Conservation (phyloP, 2,797 vertebrate genomes). For the Pseudocheirus occidentalis region DNA sequence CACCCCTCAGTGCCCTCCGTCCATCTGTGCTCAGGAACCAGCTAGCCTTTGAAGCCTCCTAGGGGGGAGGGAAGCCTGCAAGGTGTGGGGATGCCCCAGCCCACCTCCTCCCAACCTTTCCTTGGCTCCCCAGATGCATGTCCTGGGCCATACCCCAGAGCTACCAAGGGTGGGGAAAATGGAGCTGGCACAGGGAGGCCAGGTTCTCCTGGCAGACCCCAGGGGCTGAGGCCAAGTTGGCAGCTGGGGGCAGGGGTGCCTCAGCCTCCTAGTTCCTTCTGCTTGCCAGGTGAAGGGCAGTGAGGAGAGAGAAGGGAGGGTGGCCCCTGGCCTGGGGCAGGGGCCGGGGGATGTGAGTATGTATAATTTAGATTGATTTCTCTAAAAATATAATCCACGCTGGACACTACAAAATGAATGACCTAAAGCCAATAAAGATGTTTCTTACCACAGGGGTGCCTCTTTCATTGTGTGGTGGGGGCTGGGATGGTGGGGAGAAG, state of each 20-base stretch:
- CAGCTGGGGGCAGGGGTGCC: not conserved
- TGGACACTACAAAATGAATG: conserved; percentile 52
- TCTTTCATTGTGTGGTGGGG: not conserved
- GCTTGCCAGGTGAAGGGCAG: not conserved
- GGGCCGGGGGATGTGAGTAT: not conserved
- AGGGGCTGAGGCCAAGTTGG: not conserved
- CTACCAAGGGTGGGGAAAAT: not conserved
- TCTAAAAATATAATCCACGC: not conserved
- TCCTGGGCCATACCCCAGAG: not conserved
- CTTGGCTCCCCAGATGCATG: not conserved
- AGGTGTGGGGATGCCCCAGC: not conserved
- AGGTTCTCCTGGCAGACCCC: not conserved
- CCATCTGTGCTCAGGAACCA: not conserved
- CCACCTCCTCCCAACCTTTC: not conserved
- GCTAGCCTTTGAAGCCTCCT: not conserved
- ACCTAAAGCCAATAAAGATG: conserved; percentile 68
- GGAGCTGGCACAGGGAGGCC: not conserved
- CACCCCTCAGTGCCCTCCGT: not conserved
- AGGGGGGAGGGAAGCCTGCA: not conserved
- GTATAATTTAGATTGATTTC: not conserved
- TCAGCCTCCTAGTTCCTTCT: not conserved
- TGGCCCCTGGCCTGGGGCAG: not conserved
- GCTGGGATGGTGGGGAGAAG: not conserved
- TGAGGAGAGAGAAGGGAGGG: not conserved
- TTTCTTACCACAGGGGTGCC: conserved; percentile 36